A percentile compares a stretch with the other conserved stretches of the same genome.
phyloP scores from a whole-genome alignment of 2,888 invertebrate genomes.

The Agrochola macilenta region DNA sequence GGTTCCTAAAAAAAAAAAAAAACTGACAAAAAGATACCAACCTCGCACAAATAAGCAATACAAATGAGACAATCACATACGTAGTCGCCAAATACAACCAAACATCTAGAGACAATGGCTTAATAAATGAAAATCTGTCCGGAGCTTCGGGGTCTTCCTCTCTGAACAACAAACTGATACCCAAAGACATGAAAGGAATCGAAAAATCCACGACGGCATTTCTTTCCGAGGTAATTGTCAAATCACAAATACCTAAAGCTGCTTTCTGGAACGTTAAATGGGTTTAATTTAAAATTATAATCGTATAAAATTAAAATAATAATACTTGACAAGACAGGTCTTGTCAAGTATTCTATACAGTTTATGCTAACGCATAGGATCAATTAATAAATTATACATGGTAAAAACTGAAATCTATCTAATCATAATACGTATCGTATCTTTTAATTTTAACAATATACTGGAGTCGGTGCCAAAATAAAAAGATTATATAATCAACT shows the following conservation, averaged over 20 bases:
- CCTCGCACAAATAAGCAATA: slow-evolving; percentile 95
- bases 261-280: slow-evolving; percentile 92
- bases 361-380: neutral
- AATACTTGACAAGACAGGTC: no score
- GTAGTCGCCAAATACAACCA: slow-evolving; percentile 97
- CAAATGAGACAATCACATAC: slow-evolving; percentile 95
- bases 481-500: no score
- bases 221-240: slow-evolving; percentile 97
- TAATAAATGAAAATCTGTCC: slow-evolving; percentile 96
- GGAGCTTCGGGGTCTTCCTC: slow-evolving; percentile 94
- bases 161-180: slow-evolving; percentile 96
- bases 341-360: no score
- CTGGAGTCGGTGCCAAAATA: neutral
- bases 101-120: slow-evolving; percentile 95
- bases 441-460: neutral
- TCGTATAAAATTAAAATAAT: no score
- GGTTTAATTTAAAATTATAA: neutral
- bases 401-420: neutral
- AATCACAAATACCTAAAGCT: slow-evolving; percentile 97
- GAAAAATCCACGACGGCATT: slow-evolving; percentile 97
- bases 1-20: neutral
- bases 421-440: neutral
- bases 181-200: slow-evolving; percentile 98
- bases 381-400: neutral
- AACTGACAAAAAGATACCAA: slow-evolving; percentile 73